Evolutionary conservation across 2,888 invertebrate genomes (phyloP), one percentile per base, ranked within the genome.

Genomic region (Leptarthrus brevirostris): DNA sequence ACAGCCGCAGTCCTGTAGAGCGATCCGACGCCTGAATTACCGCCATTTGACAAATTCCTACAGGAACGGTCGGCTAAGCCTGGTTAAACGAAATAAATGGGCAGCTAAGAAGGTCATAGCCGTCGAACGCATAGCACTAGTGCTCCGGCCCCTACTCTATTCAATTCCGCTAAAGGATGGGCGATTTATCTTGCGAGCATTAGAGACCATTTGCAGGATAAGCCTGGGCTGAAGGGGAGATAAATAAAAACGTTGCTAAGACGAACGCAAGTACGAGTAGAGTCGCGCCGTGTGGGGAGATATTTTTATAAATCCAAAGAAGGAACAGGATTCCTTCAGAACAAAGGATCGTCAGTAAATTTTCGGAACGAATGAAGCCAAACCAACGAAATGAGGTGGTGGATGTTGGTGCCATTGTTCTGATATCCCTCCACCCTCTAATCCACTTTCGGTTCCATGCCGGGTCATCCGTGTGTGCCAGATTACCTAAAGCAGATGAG

Each of bases 21-120:
- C 61, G 30, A 61, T 34, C 5, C 22, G 16, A 49, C 30, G 36
- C 58, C 69, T 53, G 69, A 64, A 56, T 26, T 53, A 47, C 58
- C 47, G 49, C 56, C 34, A 24, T 53, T 44, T 66, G 64, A 58
- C 24, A 69, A 75, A 72, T 75, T 58, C 66, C 72, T 72, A 69
- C 69, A 75, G 66, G 58, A 69, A 73, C 47, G 73, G 75, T 44
- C 72, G 66, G 54, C 66, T 73, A 72, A 75, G 75, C 72, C 69
- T 52, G 69, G 72, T 73, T 73, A 75, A 75, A 58, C 56, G 58
- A 73, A 75, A 75, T 75, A 75, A 75, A 75, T 75, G 72, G 69
- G 16, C 52, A 73, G 56, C 75, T 69, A 72, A 75, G 73, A 30
- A 73, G 72, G 73, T 44, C 72, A 47, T 66, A 34, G 61, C 22